Base-by-base conservation (phyloP, 1,140 invertebrate genomes). In the Zaprionus camerounensis region DNA sequence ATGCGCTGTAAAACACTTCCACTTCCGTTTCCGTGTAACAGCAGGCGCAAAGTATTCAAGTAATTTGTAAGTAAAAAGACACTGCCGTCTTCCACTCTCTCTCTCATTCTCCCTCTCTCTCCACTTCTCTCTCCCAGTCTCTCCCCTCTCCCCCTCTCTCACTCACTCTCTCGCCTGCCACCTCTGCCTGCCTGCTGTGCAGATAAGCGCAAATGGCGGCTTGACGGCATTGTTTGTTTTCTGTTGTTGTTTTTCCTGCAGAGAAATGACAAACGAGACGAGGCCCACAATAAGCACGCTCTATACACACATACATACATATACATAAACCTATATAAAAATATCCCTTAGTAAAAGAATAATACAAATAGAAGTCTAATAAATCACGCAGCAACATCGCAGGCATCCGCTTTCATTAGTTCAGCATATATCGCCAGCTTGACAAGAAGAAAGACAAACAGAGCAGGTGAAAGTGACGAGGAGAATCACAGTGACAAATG, bases 41-140 rank as follows among this genome's bases (percentile, higher is more conserved):
- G 76, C 71, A 71, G 75, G 84, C 85, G 81, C 80, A 90, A 88
- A 85, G 85, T 90, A 80, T 90, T 90, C 78, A 85, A 90, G 86
- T 85, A 91, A 90, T 90, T 90, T 90, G 86, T 90, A 84, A 71
- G 71, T 64, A 66, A 65, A 78, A 64, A 75, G 71, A 53, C 61
- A 70, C 55, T 51, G 22, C 67, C 34, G 9, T 4, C 24, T 15
- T 59, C n/a, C 22, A 11, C 46, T 63, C 26, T 2, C 51, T 13
- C 17, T n/a, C n/a, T n/a, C 17, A 0, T 20, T 20, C 20, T 20
- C 20, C 20, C 20, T 20, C 20, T 49, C 24, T 49, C 57, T 53
- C 72, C 61, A 17, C 17, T 57, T n/a, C 26, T 22, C 22, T 5
- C 36, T 12, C 31, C 2, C 38, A 26, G 5, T 6, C 12, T 38